Evolutionary conservation across 1,140 invertebrate species (phyloP), one percentile per base, ranked within the genome.

Genomic region (Drosophila pallidifrons): DNA sequence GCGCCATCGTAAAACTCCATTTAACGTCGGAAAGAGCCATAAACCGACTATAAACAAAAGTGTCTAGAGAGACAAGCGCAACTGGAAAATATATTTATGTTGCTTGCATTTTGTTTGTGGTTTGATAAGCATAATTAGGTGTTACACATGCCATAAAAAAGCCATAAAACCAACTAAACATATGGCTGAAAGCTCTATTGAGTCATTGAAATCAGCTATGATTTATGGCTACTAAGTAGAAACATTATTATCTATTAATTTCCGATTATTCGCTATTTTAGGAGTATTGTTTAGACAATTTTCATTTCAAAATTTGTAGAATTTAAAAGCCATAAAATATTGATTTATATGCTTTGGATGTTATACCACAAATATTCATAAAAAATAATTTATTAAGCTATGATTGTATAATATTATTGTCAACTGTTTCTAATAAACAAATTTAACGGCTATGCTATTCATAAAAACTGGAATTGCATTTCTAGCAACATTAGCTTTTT

Each of bases 1-100:
- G 65, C 65, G 69, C 32, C 78, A 64, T 90, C 85, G 81, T 90
- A 85, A 90, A 90, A 85, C 67, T 78, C 49, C 76, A 46, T 46
- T 65, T 74, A 79, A 79, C 81, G 82, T 67, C 77, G 65, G 71
- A 74, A 59, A 89, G 71, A 89, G 86, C 81, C 78, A 81, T 89
- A 79, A 89, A 89, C 81, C 58, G 85, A 75, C 81, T 79, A 90
- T 90, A 85, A 89, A 90, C 85, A 71, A 90, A 77, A 90, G 81
- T 89, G 86, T 68, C 49, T 74, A 16, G 54, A 63, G 66, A 78
- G 61, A 61, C 49, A 49, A 30, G 28, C 46, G 46, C 46, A 32
- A 38, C 67, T 67, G 30, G 16, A 8, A 47, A 43, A 58, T 11
- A 30, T 66, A 41, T 65, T 54, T 72, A 54, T 72, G 60, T 72